Base-by-base conservation (phyloP, 2,888 invertebrate species). In the Cheilosia vernalis region DNA sequence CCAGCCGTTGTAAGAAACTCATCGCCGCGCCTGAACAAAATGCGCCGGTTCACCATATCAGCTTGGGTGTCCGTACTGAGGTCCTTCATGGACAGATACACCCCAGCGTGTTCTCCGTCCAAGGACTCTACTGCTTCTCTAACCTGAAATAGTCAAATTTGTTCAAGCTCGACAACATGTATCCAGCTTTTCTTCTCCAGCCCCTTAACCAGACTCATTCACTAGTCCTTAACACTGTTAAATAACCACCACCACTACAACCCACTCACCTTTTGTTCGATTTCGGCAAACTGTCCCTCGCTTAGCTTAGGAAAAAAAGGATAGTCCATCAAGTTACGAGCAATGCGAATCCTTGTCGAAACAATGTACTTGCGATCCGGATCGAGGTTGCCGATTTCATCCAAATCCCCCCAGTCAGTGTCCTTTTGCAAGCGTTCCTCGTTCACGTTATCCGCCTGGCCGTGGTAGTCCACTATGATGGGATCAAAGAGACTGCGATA, bases 231-330 rank as follows among this genome's bases (percentile, higher is more conserved):
- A 13, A 13, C 37, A 13, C 13, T 13, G 13, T 37, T 13, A 13
- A 1, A 37, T 4, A 4, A 10, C n/a, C 19, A 30, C 15, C 42
- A 13, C 13, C 9, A 30, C 6, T 3, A 2, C 2, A 24, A 15
- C 24, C 15, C 40, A 55, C 61, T 44, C 51, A 93, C 91, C 90
- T 93, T 94, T 40, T 93, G 92, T 90, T 95, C 94, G 92, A 95
- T 93, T 88, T 95, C 94, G 70, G 90, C 90, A 90, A 94, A 95
- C 90, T 95, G 94, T 56, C 93, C 92, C 90, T 94, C 93, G 7
- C 93, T 94, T 88, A 95, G 92, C 89, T 94, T 94, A 2, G 95
- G 94, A 92, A 95, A 95, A 92, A 95, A 95, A 21, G 95, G 94
- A 89, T 93, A 94, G 58, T 94, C 94, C 79, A 92, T 91, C 61